These are phyloP conservation scores for Pygathrix nemaeus DNA, from an alignment of 2,113 vertebrate genomes.

Conservation along the genomic window DNA sequence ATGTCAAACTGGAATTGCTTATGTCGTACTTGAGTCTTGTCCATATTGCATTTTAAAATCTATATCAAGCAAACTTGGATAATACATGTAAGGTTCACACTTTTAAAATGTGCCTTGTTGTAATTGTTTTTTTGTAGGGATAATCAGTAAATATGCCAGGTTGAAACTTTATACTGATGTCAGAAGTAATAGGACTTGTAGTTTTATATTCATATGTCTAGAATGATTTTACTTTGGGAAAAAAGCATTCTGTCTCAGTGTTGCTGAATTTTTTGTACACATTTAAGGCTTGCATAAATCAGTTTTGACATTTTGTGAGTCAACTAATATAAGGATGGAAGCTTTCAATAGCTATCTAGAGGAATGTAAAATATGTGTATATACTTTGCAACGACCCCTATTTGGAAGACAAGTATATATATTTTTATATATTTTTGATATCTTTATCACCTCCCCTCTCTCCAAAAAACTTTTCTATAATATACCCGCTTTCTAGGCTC, in stretches of 20 bases:
- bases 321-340: neutral
- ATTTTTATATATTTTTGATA: neutral
- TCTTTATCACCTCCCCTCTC: neutral
- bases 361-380: neutral
- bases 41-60: constrained; percentile 85
- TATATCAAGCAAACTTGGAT: constrained; percentile 82
- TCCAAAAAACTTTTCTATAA: neutral
- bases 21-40: constrained; percentile 85
- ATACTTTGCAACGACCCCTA: neutral
- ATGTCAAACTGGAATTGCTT: constrained; percentile 87
- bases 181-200: constrained; percentile 2
- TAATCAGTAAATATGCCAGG: constrained; percentile 4
- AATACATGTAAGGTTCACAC: constrained; percentile 75
- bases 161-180: constrained; percentile 16
- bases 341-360: neutral
- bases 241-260: neutral
- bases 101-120: constrained; percentile 59
- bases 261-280: neutral
- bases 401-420: neutral
- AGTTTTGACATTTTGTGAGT: neutral
- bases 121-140: neutral
- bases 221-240: constrained; percentile 32
- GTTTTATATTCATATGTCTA: constrained; percentile 17
- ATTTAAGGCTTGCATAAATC: neutral
- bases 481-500: neutral